These are phyloP conservation scores for Labroides dimidiatus DNA, from an alignment of 2,797 vertebrate genomes.

Conservation along the genomic window DNA sequence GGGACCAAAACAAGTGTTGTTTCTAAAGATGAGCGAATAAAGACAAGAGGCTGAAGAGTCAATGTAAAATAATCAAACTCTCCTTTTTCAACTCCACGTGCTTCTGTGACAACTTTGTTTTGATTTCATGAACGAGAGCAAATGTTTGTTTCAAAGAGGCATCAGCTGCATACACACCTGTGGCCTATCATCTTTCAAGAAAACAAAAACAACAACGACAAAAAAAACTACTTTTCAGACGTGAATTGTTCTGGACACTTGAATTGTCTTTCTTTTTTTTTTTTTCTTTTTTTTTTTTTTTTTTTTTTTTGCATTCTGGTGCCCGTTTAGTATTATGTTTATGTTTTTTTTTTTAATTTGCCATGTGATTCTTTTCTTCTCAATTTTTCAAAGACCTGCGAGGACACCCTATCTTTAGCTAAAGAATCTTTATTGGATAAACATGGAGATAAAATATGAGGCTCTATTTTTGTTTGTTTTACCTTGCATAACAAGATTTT, in stretches of 20 bases:
- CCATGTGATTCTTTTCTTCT: conserved; percentile 59
- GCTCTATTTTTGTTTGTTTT: conserved; percentile 82
- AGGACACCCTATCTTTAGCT: conserved; percentile 89
- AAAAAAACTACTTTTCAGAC: conserved; percentile 38
- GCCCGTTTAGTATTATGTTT: conserved; percentile 52
- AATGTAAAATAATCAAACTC: conserved; percentile 74
- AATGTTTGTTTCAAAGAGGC: conserved; percentile 54
- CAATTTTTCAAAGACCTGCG: conserved; percentile 50
- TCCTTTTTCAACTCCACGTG: conserved; percentile 86
- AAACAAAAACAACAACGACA: conserved; percentile 15
- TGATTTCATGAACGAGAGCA: conserved; percentile 27
- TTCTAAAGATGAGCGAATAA: conserved; percentile 76
- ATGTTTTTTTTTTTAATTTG: conserved; percentile 37
- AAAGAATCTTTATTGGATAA: conserved; percentile 95
- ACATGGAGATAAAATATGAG: conserved; percentile 77
- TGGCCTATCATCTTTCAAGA: conserved; percentile 69
- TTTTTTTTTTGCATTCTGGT: conserved; percentile 52
- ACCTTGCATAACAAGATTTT: conserved; percentile 92
- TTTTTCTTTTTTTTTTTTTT: background rate
- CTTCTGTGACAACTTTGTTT: conserved; percentile 55
- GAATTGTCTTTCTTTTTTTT: conserved; percentile 62
- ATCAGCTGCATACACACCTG: conserved; percentile 52
- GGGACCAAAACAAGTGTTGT: conserved; percentile 77
- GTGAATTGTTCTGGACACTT: conserved; percentile 70
- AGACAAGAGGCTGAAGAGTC: conserved; percentile 66